These are phyloP conservation scores for Oscarella lobularis DNA, from an alignment of 37 sponge, comb jelly and placozoan species.

Conservation along the genomic window DNA sequence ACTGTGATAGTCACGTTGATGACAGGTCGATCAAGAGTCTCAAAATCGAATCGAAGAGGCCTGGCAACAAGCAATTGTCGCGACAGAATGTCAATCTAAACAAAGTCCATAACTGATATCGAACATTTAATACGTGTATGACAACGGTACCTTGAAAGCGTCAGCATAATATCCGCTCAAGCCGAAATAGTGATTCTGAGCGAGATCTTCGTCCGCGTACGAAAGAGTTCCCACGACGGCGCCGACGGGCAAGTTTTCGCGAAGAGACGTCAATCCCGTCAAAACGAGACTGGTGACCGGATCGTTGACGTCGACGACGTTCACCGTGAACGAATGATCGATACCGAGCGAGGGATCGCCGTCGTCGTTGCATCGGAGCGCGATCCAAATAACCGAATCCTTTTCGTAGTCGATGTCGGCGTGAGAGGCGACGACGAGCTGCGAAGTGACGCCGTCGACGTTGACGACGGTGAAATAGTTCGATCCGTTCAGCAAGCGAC, in stretches of 20 bases:
- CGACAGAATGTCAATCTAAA: neutral
- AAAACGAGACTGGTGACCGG: neutral
- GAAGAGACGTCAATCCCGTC: neutral
- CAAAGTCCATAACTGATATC: neutral
- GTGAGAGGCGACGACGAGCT: neutral
- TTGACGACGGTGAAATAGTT: neutral
- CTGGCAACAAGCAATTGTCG: neutral
- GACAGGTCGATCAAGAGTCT: neutral
- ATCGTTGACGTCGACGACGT: slow-evolving; percentile 3
- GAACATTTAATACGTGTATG: neutral
- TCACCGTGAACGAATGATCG: neutral
- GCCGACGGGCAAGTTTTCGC: neutral
- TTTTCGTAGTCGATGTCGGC: neutral
- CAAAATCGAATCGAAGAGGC: neutral
- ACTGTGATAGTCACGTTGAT: neutral
- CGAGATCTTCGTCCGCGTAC: neutral
- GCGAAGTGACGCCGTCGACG: neutral
- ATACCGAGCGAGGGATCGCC: neutral
- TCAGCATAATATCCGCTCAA: neutral
- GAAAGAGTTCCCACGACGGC: neutral
- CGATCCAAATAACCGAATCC: neutral
- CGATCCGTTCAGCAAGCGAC: neutral
- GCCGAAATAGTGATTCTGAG: neutral
- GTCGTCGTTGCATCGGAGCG: neutral
- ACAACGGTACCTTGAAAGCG: neutral